Conservation (phyloP, 2,888 invertebrate genomes). For the Linnaemya vulpina region DNA sequence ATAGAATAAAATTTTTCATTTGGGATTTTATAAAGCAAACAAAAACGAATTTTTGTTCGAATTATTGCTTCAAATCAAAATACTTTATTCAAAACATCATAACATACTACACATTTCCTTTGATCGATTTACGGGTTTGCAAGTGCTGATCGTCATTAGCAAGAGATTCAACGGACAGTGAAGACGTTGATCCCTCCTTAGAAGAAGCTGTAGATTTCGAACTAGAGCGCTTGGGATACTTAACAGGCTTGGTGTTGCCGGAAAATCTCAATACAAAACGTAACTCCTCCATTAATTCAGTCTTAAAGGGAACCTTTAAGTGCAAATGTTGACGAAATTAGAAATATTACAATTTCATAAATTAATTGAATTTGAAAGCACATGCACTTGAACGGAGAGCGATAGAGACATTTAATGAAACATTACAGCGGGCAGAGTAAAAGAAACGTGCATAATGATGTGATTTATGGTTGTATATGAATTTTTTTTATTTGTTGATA, state of each 20-base stretch:
- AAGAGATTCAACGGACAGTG: constrained; percentile 78
- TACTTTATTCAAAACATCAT: no score
- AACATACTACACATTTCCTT: constrained; percentile 10
- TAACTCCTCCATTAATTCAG: constrained; percentile 88
- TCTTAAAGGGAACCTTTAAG: constrained; percentile 86
- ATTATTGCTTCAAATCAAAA: no score
- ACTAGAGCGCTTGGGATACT: constrained; percentile 83
- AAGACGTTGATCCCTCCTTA: constrained; percentile 67
- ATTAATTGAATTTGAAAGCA: neutral
- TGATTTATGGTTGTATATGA: neutral
- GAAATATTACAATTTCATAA: neutral
- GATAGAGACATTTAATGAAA: neutral
- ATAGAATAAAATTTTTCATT: no score
- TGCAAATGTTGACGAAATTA: neutral
- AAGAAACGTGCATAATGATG: neutral
- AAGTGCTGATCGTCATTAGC: constrained; percentile 72
- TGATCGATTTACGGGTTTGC: constrained; percentile 64
- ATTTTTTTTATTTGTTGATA: neutral
- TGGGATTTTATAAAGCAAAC: no score
- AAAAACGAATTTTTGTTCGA: no score
- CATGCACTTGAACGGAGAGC: neutral
- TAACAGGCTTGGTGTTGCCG: constrained; percentile 88
- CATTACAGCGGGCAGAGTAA: neutral
- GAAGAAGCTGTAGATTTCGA: constrained; percentile 74
- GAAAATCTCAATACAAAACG: constrained; percentile 89